A percentile compares a stretch with the other conserved stretches of the same genome.
These are phyloP conservation scores for Pteruthius melanotis DNA, from an alignment of 2,113 vertebrate genomes.

Conservation along the genomic window DNA sequence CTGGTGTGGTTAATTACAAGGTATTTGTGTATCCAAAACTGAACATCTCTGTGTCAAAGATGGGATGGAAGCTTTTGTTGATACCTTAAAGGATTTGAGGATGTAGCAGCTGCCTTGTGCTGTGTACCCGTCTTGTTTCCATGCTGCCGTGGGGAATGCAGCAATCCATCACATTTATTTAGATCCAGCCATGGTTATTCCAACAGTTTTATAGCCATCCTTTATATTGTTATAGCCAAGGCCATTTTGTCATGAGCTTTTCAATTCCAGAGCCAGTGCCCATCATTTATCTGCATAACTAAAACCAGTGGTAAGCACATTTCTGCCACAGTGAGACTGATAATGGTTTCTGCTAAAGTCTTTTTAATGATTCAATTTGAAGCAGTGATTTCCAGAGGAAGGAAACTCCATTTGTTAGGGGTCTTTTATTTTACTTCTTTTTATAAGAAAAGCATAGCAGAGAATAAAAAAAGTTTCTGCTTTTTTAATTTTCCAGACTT, in stretches of 20 bases:
- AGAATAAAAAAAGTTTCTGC: neutral
- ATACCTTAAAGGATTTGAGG: neutral
- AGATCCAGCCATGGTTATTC: neutral
- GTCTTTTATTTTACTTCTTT: neutral
- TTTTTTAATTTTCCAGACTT: neutral
- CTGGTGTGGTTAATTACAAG: neutral
- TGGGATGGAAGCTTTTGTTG: neutral
- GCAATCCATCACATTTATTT: constrained; percentile 30
- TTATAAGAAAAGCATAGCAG: neutral
- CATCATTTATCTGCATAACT: constrained; percentile 14
- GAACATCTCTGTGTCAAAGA: rapidly evolving
- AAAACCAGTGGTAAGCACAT: constrained; percentile 33
- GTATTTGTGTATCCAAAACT: no score
- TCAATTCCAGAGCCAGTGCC: constrained; percentile 10
- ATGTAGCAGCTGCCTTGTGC: neutral
- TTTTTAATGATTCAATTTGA: constrained; percentile 47
- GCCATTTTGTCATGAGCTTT: constrained; percentile 34
- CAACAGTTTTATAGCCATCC: neutral
- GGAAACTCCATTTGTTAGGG: neutral
- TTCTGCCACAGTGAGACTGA: constrained; percentile 4
- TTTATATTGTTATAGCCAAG: constrained; percentile 4
- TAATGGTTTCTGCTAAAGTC: constrained; percentile 14
- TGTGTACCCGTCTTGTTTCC: neutral
- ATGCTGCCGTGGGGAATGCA: neutral
- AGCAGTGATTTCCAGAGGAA: constrained; percentile 12